A percentile compares a stretch with the other conserved stretches of the same genome.
Evolutionary conservation across 2,113 vertebrate genomes (phyloP).

Genomic region (Corydoras sp.): DNA sequence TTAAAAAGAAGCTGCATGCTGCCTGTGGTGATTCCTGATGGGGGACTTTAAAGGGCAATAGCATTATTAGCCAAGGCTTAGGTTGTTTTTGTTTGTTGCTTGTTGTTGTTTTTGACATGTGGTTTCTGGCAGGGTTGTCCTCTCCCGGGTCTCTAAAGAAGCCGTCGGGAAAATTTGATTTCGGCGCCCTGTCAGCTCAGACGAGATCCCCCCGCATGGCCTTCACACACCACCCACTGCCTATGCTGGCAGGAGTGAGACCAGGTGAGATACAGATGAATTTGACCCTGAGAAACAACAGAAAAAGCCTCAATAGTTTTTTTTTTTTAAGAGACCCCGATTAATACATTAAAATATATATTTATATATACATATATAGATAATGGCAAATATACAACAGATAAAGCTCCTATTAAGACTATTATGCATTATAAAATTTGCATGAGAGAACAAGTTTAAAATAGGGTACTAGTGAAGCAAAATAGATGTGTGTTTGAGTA

Average conservation of each 20-base stretch:
- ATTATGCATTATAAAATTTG: too few species aligned
- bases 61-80: neutral
- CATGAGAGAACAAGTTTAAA: too few species aligned
- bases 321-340: too few species aligned
- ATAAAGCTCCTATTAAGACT: too few species aligned
- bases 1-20: neutral
- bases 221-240: conserved; percentile 95
- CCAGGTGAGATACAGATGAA: conserved; percentile 80
- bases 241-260: conserved; percentile 94
- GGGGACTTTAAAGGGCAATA: neutral
- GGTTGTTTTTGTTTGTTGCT: conserved; percentile 57
- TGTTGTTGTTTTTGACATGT: conserved; percentile 63
- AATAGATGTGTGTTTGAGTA: too few species aligned
- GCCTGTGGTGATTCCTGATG: neutral
- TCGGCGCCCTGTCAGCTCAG: conserved; percentile 88
- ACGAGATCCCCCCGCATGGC: conserved; percentile 92
- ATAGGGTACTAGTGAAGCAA: too few species aligned
- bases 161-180: conserved; percentile 90
- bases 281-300: neutral
- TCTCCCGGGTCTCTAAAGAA: conserved; percentile 94
- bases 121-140: conserved; percentile 74
- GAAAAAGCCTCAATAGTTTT: too few species aligned
- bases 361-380: too few species aligned
- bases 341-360: too few species aligned
- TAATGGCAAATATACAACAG: too few species aligned